Evolutionary conservation across 2,113 vertebrate species (phyloP).

Genomic region (Microtus ochrogaster): DNA sequence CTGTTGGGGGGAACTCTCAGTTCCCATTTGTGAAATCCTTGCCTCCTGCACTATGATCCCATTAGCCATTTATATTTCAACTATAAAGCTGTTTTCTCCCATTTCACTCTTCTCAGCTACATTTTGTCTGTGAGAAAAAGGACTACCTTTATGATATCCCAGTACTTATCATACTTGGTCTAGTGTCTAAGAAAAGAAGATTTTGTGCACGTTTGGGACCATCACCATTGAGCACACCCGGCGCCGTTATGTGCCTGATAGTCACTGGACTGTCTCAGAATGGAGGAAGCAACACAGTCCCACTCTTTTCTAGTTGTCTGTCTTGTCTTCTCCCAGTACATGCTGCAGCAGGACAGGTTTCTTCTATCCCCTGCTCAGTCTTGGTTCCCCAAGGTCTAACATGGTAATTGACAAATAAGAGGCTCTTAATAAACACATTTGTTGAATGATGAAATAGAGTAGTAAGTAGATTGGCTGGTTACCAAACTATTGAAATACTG

Average conservation of each 20-base stretch:
- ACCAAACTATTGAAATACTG: constrained; percentile 29
- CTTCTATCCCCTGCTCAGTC: constrained; percentile 13
- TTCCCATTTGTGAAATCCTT: neutral
- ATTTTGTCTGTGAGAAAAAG: neutral
- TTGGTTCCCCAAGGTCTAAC: neutral
- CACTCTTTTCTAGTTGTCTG: neutral
- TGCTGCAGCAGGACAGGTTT: neutral
- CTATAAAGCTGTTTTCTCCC: neutral
- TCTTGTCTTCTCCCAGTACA: neutral
- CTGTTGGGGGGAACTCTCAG: neutral
- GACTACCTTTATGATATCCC: neutral
- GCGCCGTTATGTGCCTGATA: neutral
- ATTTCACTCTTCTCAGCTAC: no score
- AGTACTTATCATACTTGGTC: neutral
- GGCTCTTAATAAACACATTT: constrained; percentile 2
- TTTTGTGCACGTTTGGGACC: neutral
- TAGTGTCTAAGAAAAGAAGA: neutral
- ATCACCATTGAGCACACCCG: no score
- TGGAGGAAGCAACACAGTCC: neutral
- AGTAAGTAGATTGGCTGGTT: neutral
- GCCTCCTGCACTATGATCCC: neutral
- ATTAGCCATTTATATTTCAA: neutral
- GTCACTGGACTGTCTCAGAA: neutral
- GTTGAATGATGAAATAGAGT: constrained; percentile 66
- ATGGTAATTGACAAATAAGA: constrained; percentile 33